Percentiles rank a stretch among this genome's conserved stretches.
Conservation (phyloP, 2,113 vertebrate genomes). For the Catharus minimus region DNA sequence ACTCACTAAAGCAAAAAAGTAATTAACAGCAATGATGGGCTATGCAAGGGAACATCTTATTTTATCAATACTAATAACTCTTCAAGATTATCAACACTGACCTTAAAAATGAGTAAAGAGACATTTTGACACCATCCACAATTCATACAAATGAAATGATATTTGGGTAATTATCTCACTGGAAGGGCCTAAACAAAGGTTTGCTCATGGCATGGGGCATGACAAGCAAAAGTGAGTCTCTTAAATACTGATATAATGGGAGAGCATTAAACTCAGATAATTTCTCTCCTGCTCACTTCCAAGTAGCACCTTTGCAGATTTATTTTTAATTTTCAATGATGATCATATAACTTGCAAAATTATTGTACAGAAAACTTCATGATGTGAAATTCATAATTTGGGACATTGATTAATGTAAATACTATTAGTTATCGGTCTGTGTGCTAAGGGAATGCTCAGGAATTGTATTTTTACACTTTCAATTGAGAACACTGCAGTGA, state of each 20-base stretch:
- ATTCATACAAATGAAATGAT: slow-evolving; percentile 1
- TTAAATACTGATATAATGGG: not conserved
- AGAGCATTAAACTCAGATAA: not conserved
- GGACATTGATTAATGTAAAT: not conserved
- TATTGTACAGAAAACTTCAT: not conserved
- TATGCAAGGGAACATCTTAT: not conserved
- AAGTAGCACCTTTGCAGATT: not conserved
- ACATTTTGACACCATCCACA: slow-evolving; percentile 3
- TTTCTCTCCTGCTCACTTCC: not conserved
- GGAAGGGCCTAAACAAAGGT: not conserved
- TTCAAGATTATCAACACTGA: slow-evolving; percentile 14
- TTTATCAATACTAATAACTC: slow-evolving; percentile 34
- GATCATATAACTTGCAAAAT: not conserved
- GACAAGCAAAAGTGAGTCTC: not conserved
- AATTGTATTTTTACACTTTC: not conserved
- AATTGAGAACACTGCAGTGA: not conserved
- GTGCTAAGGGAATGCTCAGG: not conserved
- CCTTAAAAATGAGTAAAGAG: slow-evolving; percentile 48
- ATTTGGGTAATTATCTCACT: not conserved
- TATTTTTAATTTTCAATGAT: not conserved
- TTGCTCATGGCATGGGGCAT: not conserved
- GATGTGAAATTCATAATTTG: not conserved
- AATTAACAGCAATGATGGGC: slow-evolving; percentile 30
- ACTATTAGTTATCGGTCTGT: not conserved
- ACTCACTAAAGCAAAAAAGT: slow-evolving; percentile 4